These are phyloP conservation scores for Palythoa grandiflora DNA, from an alignment of 92 coral and sea anemone species.

Conservation along the genomic window DNA sequence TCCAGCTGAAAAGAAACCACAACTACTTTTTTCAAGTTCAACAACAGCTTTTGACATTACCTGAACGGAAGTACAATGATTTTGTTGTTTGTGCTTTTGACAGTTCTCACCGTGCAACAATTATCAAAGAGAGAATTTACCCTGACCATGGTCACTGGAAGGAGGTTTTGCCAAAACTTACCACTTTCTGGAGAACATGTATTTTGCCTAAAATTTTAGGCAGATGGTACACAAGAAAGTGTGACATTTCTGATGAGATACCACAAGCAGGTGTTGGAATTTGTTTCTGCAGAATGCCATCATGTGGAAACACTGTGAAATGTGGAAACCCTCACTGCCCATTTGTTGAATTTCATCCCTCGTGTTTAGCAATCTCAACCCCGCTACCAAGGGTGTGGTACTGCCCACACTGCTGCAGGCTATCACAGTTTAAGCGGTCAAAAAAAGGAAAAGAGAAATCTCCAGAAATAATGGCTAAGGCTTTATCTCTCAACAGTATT, in stretches of 20 bases:
- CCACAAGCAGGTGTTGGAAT: conserved; percentile 8
- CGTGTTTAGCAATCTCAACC: conserved; percentile 38
- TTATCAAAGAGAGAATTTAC: conserved; percentile 42
- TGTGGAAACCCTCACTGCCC: conserved; percentile 57
- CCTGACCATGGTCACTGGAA: conserved; percentile 46
- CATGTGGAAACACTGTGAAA: conserved; percentile 28
- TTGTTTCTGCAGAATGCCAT: conserved; percentile 48
- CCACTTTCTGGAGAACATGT: conserved; percentile 63
- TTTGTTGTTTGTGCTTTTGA: too few relatives aligned
- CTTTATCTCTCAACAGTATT: neutral
- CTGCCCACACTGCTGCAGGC: neutral
- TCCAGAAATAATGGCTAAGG: neutral
- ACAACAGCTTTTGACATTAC: too few relatives aligned
- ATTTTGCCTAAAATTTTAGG: conserved; percentile 60
- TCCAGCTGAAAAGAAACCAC: too few relatives aligned
- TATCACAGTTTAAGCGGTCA: neutral
- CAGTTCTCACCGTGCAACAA: too few relatives aligned
- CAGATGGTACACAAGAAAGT: conserved; percentile 60
- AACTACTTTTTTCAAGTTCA: too few relatives aligned
- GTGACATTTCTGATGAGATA: neutral
- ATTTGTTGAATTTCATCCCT: conserved; percentile 47
- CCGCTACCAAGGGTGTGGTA: neutral
- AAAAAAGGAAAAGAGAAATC: neutral
- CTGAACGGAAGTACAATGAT: too few relatives aligned
- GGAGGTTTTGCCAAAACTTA: conserved; percentile 50